These are phyloP conservation scores for Rhinolophus sinicus DNA, from an alignment of 2,113 vertebrate genomes.

Conservation along the genomic window DNA sequence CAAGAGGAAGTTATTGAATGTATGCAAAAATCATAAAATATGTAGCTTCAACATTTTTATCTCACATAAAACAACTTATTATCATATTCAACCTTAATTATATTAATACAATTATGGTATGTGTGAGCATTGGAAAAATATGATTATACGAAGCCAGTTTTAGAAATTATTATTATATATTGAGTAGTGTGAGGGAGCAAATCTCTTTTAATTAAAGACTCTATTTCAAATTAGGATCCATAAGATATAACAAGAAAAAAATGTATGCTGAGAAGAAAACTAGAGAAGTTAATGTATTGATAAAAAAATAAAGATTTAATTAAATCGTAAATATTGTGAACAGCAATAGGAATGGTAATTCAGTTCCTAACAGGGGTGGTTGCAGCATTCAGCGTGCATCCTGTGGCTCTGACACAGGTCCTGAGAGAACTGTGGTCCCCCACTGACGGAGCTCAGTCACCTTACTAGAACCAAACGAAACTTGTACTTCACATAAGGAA, in stretches of 20 bases:
- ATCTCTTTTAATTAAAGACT: conserved; percentile 60
- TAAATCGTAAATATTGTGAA: conserved; percentile 64
- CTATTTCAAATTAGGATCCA: conserved; percentile 50
- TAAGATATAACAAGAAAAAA: conserved; percentile 5
- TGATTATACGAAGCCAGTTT: not conserved
- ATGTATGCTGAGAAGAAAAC: conserved; percentile 49
- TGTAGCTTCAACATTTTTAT: not conserved
- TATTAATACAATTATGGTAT: not conserved
- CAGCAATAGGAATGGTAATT: not conserved
- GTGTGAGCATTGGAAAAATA: conserved; percentile 17
- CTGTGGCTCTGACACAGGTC: not conserved
- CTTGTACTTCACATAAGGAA: not conserved
- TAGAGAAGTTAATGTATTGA: conserved; percentile 47
- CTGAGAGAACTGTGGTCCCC: not conserved
- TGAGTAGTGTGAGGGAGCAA: not conserved
- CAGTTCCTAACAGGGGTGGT: not conserved
- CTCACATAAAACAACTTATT: not conserved
- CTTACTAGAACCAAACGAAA: not conserved
- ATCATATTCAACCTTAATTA: not conserved
- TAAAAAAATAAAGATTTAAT: conserved; percentile 59
- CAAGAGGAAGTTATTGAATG: not conserved
- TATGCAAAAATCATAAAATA: not conserved
- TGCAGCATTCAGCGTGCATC: not conserved
- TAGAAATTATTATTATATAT: conserved; percentile 16
- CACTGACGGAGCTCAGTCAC: not conserved